Conservation (phyloP, 2,888 invertebrate genomes). For the Hofmannophila pseudospretella region DNA sequence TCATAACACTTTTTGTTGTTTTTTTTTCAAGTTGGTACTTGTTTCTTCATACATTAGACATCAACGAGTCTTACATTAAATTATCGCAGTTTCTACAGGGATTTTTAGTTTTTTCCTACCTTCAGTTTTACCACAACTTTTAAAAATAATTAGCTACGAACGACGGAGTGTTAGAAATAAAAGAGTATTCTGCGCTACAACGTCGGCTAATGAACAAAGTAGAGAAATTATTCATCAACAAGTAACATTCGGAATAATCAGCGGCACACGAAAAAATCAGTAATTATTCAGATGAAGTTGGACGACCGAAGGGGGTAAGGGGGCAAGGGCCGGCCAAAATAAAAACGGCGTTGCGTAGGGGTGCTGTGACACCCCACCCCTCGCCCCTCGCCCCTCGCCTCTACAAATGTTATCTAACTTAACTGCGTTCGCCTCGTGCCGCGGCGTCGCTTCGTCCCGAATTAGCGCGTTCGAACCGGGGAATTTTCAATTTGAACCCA, state of each 20-base stretch:
- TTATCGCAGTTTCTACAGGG: no score
- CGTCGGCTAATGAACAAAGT: constrained; percentile 64
- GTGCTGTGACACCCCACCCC: constrained; percentile 65
- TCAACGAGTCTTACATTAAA: no score
- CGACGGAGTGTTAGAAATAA: no score
- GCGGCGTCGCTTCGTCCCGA: constrained; percentile 60
- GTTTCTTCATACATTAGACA: no score
- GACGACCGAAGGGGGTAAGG: constrained; percentile 73
- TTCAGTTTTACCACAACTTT: no score
- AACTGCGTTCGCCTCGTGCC: constrained; percentile 72
- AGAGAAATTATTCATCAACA: constrained; percentile 70
- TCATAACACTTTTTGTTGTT: no score
- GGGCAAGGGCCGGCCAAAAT: constrained; percentile 76
- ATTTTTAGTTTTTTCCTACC: no score
- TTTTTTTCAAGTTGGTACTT: no score
- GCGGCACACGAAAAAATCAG: constrained; percentile 78
- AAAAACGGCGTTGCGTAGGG: constrained; percentile 78
- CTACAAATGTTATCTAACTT: constrained; percentile 78
- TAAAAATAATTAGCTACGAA: no score
- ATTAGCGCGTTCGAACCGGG: constrained; percentile 63
- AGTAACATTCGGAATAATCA: constrained; percentile 78
- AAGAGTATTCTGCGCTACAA: no score
- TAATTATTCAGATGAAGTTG: constrained; percentile 79
- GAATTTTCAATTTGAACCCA: constrained; percentile 72
- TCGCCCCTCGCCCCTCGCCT: constrained; percentile 62